phyloP scores from a whole-genome alignment of 35 echinoderm and acorn worm species.

The Apostichopus parvimensis region DNA sequence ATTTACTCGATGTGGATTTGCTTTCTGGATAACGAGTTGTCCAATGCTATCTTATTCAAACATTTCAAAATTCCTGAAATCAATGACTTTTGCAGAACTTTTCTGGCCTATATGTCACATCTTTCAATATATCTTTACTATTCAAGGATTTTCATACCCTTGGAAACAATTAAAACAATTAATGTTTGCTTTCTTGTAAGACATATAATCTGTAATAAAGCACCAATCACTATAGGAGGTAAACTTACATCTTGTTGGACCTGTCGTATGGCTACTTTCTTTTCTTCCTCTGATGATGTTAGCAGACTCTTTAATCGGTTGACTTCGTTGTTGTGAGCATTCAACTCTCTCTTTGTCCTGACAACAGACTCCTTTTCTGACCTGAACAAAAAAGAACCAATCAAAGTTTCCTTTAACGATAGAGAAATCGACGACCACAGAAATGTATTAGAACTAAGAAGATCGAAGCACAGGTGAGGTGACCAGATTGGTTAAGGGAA shows the following conservation, averaged over 20 bases:
- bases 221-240: not conserved
- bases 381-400: not conserved
- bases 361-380: conserved; percentile 9
- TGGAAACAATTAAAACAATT: not conserved
- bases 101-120: too few relatives aligned
- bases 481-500: too few relatives aligned
- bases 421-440: too few relatives aligned
- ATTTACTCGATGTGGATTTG: too few relatives aligned
- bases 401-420: not conserved
- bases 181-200: not conserved
- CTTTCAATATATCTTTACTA: too few relatives aligned
- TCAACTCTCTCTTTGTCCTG: conserved; percentile 66
- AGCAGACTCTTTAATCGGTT: conserved; percentile 60
- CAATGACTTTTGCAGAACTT: too few relatives aligned
- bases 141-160: too few relatives aligned
- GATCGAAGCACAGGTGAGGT: too few relatives aligned
- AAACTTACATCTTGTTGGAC: conserved; percentile 79
- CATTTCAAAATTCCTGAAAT: too few relatives aligned
- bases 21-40: too few relatives aligned
- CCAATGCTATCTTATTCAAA: too few relatives aligned
- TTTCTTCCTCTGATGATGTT: conserved; percentile 69
- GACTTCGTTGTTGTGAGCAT: conserved; percentile 66
- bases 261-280: conserved; percentile 66
- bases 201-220: not conserved
- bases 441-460: too few relatives aligned